Percentiles rank a stretch among this genome's conserved stretches.
Conservation (phyloP, 2,113 vertebrate genomes). For the Bos javanicus region DNA sequence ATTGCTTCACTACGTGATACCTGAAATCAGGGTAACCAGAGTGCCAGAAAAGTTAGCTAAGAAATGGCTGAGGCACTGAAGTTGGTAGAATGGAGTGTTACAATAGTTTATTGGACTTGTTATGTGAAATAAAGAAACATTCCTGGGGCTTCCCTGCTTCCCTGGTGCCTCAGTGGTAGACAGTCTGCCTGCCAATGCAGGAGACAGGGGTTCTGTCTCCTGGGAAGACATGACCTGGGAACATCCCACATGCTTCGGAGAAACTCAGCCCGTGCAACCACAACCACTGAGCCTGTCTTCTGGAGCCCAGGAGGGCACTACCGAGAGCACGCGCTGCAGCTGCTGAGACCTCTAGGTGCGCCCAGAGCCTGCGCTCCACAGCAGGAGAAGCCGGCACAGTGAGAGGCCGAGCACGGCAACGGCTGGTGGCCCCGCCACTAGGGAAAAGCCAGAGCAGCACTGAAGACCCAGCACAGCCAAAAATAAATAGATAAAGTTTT, state of each 20-base stretch:
- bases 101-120: neutral
- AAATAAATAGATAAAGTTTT: fast-evolving
- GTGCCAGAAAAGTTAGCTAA: neutral
- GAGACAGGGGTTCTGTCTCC: neutral
- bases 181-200: neutral
- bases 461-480: neutral
- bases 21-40: neutral
- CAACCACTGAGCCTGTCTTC: neutral
- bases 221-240: neutral
- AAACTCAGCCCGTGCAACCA: neutral
- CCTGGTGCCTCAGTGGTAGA: neutral
- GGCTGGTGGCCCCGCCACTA: fast-evolving
- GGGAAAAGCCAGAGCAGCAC: neutral
- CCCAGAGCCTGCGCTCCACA: neutral
- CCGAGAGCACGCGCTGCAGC: too few species aligned
- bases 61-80: neutral
- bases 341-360: fast-evolving
- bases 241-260: neutral
- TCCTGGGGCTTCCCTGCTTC: neutral
- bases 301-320: neutral
- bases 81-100: neutral
- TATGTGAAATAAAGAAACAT: neutral
- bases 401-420: neutral
- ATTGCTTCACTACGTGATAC: neutral
- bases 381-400: neutral